Evolutionary conservation across 2,797 vertebrate species (phyloP).

Genomic region (Chelidonichthys spinosus): DNA sequence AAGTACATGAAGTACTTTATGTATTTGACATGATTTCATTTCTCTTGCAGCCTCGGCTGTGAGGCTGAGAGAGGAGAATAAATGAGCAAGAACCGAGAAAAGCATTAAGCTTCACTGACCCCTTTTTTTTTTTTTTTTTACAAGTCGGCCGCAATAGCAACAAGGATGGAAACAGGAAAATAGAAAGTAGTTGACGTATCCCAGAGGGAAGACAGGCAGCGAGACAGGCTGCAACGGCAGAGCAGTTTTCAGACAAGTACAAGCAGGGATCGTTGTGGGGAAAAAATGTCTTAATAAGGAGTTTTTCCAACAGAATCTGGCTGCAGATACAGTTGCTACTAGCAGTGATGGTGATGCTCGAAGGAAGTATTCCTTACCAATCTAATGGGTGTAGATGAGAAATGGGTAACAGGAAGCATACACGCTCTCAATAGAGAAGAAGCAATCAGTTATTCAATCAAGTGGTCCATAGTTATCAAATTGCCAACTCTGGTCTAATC

Average conservation of each 20-base stretch:
- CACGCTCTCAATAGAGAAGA: neutral
- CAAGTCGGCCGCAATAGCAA: conserved; percentile 36
- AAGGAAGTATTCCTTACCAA: neutral
- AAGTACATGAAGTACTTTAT: neutral
- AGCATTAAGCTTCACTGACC: conserved; percentile 34
- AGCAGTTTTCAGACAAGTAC: conserved; percentile 30
- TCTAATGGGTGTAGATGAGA: neutral
- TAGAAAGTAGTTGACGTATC: conserved; percentile 34
- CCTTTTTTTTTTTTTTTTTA: conserved; percentile 18
- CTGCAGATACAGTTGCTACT: conserved; percentile 4
- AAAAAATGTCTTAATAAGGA: conserved; percentile 15
- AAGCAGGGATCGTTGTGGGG: neutral
- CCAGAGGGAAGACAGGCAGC: conserved; percentile 13
- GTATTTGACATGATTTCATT: conserved; percentile 27
- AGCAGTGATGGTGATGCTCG: neutral
- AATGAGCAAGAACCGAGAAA: conserved; percentile 16
- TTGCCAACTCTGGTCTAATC: neutral
- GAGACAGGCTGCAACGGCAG: conserved; percentile 29
- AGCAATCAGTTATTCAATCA: neutral
- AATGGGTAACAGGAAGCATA: neutral
- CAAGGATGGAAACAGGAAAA: conserved; percentile 65
- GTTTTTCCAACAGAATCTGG: conserved; percentile 22
- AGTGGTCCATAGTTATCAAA: neutral
- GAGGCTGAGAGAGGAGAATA: conserved; percentile 16
- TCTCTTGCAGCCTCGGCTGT: neutral